phyloP scores from a whole-genome alignment of 1,140 invertebrate genomes.

The Arctopsyche grandis region DNA sequence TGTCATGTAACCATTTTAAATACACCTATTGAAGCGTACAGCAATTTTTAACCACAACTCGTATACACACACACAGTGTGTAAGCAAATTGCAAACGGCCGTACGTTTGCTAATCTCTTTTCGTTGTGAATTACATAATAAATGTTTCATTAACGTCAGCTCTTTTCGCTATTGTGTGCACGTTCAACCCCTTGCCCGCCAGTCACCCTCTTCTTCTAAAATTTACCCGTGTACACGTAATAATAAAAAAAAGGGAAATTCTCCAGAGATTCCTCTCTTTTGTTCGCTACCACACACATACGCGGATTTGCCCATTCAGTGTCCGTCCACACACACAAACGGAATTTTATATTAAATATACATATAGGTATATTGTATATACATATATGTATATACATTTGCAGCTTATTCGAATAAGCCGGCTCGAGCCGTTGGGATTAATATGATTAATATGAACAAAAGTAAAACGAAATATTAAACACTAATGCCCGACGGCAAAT shows the following conservation, averaged over 20 bases:
- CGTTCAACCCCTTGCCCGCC: background rate
- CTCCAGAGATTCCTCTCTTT: constrained; percentile 20
- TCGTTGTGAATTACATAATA: constrained; percentile 22
- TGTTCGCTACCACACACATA: constrained; percentile 12
- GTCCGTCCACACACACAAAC: too few species aligned
- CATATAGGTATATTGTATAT: too few species aligned
- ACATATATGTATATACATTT: background rate
- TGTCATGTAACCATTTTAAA: too few species aligned
- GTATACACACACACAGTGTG: background rate
- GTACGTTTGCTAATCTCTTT: constrained; percentile 16
- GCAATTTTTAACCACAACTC: too few species aligned
- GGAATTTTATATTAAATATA: too few species aligned
- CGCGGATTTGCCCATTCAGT: background rate
- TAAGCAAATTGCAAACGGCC: background rate
- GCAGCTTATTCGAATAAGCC: background rate
- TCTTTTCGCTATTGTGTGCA: background rate
- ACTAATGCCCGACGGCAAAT: background rate
- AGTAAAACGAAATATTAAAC: constrained; percentile 25
- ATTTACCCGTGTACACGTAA: constrained; percentile 9
- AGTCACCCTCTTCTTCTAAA: background rate
- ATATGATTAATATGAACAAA: constrained; percentile 21
- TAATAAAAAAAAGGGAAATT: constrained; percentile 10
- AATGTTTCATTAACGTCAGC: constrained; percentile 24
- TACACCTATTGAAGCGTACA: too few species aligned
- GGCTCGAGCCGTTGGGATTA: constrained; percentile 10